Evolutionary conservation across 2,113 vertebrate species (phyloP).

Genomic region (Hyla sarda): DNA sequence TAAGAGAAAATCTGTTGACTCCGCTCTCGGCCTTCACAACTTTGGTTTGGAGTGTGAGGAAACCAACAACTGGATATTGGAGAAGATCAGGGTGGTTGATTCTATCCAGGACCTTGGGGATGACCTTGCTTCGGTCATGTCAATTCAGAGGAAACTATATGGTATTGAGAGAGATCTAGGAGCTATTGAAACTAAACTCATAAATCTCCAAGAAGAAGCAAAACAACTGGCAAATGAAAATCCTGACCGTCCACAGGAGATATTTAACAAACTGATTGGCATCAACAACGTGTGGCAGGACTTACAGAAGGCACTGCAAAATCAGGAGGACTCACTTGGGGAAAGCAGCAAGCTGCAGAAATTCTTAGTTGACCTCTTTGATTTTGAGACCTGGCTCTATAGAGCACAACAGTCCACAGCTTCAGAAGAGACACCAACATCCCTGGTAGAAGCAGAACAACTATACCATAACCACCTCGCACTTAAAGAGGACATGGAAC

Average conservation of each 20-base stretch:
- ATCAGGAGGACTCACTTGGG: slow-evolving; percentile 83
- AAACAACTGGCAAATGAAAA: slow-evolving; percentile 77
- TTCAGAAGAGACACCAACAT: slow-evolving; percentile 82
- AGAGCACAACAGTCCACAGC: slow-evolving; percentile 88
- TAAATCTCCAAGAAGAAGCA: slow-evolving; percentile 78
- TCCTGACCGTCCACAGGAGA: slow-evolving; percentile 79
- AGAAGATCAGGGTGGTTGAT: slow-evolving; percentile 86
- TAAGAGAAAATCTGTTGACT: slow-evolving; percentile 80
- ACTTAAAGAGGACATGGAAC: slow-evolving; percentile 77
- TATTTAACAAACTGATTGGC: slow-evolving; percentile 68
- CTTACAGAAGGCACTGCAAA: slow-evolving; percentile 79
- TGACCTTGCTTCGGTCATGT: slow-evolving; percentile 87
- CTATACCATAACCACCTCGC: slow-evolving; percentile 81
- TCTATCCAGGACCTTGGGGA: slow-evolving; percentile 88
- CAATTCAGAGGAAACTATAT: slow-evolving; percentile 91
- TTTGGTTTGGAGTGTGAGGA: slow-evolving; percentile 91
- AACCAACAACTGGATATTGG: slow-evolving; percentile 86
- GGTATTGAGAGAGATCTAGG: slow-evolving; percentile 90
- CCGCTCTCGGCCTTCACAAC: slow-evolving; percentile 86
- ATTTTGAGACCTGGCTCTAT: slow-evolving; percentile 94
- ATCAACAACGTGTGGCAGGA: slow-evolving; percentile 79
- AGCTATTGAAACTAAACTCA: slow-evolving; percentile 80
- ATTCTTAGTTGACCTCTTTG: slow-evolving; percentile 92
- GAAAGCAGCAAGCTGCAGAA: slow-evolving; percentile 93
- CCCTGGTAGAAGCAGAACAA: slow-evolving; percentile 86